These are phyloP conservation scores for Dendrolimus punctatus DNA, from an alignment of 1,140 invertebrate genomes.

Conservation along the genomic window DNA sequence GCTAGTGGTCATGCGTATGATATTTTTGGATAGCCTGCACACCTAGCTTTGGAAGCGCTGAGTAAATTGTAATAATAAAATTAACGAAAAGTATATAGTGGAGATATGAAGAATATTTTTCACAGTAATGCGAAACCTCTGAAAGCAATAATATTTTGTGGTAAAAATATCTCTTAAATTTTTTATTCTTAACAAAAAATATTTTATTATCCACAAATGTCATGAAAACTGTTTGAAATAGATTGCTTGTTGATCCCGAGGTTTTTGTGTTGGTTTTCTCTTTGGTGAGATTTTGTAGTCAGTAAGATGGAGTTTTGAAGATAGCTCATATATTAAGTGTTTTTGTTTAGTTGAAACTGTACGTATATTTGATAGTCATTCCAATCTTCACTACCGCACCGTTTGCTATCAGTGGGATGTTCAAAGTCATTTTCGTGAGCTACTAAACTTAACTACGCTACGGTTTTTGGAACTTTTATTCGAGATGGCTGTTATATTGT, in stretches of 20 bases:
- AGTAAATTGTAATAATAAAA: constrained; percentile 32
- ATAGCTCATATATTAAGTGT: too few relatives aligned
- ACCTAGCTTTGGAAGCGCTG: constrained; percentile 52
- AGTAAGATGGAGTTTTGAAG: too few relatives aligned
- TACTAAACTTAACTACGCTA: too few relatives aligned
- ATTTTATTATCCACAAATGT: constrained; percentile 63
- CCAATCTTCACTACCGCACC: too few relatives aligned
- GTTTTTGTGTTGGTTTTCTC: constrained; percentile 37
- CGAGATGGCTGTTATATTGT: too few relatives aligned
- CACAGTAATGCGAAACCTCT: constrained; percentile 54
- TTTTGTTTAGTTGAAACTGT: too few relatives aligned
- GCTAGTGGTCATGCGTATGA: constrained; percentile 64
- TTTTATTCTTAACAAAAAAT: constrained; percentile 50
- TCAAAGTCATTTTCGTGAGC: too few relatives aligned
- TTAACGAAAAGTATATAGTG: constrained; percentile 21
- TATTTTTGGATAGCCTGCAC: constrained; percentile 66
- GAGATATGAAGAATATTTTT: constrained; percentile 51
- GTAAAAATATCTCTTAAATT: constrained; percentile 50
- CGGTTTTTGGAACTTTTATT: too few relatives aligned
- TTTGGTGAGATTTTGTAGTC: neutral
- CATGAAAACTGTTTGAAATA: constrained; percentile 52
- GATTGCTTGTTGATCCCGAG: constrained; percentile 55
- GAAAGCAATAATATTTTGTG: constrained; percentile 70
- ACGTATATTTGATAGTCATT: too few relatives aligned
- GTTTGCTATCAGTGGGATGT: too few relatives aligned